A percentile compares a stretch with the other conserved stretches of the same genome.
phyloP scores from a whole-genome alignment of 2,113 vertebrate species.

The Daubentonia madagascariensis region DNA sequence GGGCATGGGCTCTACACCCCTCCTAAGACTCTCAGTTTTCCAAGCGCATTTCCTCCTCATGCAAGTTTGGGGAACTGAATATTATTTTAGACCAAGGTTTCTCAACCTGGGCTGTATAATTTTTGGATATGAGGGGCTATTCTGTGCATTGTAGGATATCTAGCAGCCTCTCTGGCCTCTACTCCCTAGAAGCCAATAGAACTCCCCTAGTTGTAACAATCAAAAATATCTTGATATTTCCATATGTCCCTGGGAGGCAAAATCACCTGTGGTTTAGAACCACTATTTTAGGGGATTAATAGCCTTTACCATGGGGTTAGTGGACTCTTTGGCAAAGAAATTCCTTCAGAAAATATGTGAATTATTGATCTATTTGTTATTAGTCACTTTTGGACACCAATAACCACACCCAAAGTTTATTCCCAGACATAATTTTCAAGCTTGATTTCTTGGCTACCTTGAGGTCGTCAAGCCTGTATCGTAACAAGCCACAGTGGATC shows the following conservation, averaged over 20 bases:
- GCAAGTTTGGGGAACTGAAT: neutral
- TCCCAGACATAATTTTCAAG: constrained; percentile 16
- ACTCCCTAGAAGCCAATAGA: neutral
- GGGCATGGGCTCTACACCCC: accelerated
- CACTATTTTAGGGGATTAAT: neutral
- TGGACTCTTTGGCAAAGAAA: neutral
- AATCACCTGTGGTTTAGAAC: neutral
- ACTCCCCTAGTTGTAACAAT: neutral
- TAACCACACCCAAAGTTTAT: neutral
- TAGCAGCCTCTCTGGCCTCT: neutral
- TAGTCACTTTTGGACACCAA: neutral
- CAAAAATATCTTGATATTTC: neutral
- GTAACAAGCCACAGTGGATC: neutral
- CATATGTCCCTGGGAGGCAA: neutral
- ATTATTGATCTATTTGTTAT: constrained; percentile 15
- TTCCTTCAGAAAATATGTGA: neutral
- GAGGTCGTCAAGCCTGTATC: neutral
- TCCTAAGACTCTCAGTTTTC: neutral
- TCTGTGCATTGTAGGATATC: neutral
- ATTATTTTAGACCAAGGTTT: neutral
- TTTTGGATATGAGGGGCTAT: neutral
- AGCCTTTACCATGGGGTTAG: neutral
- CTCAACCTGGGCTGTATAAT: neutral
- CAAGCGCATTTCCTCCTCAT: neutral
- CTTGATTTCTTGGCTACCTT: neutral